Evolutionary conservation across 1,140 invertebrate genomes (phyloP), one percentile per base, ranked within the genome.

Genomic region (Conopomorpha cramerella): DNA sequence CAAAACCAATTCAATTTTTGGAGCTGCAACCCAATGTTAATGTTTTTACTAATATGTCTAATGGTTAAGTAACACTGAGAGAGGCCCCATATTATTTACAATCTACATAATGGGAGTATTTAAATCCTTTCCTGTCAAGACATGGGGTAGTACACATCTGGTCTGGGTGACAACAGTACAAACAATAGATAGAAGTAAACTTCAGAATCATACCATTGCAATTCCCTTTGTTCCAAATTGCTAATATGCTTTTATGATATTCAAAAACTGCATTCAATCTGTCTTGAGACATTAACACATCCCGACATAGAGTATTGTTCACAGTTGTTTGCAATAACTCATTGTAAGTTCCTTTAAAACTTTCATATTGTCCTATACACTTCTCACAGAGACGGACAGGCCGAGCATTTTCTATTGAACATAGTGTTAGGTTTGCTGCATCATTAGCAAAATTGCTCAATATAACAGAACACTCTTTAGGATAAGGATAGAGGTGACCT

Each of bases 331-430:
- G 46, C 18, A 66, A 41, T 43, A 83, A 66, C 41, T 78, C 66
- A 37, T 76, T 34, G 46, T 80, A 81, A 41, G 68, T 73, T n/a
- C 56, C 47, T 38, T 60, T 34, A 39, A 82, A 65, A 36, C 53
- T 48, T 8, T 77, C 66, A 66, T 81, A 82, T 36, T 64, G 40
- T 36, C 73, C 44, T 8, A 81, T 61, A 63, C 82, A 83, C 14
- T 53, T 57, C 50, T 79, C 68, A 58, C 82, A 83, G 16, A 82
- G 48, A 39, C 58, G 74, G 40, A 83, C 74, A 8, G 82, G 82
- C 39, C 71, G 55, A 12, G 80, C 73, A 68, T 79, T 50, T 31
- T 52, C 48, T 43, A 83, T 78, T 6, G 80, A 73, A 59, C 82
- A 83, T 30, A 51, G 52, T 14, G 74, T 80, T 47, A 81, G 81